Conservation (phyloP, 1,140 invertebrate species). For the Schmidtea mediterranea region DNA sequence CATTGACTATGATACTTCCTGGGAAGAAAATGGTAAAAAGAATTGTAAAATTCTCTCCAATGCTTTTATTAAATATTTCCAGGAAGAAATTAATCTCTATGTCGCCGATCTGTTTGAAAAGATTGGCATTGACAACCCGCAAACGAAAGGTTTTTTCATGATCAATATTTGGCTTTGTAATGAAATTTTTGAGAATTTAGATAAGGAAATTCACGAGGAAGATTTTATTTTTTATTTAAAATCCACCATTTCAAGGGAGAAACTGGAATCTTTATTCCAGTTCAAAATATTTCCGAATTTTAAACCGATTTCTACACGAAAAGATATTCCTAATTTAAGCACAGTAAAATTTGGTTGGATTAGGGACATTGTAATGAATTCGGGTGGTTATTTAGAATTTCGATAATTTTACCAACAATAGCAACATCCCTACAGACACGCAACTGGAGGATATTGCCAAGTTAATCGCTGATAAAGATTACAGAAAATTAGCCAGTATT, state of each 20-base stretch:
- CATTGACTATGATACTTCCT: conserved; percentile 3
- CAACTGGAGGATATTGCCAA: conserved; percentile 14
- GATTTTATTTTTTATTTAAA: too few species aligned
- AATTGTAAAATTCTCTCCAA: conserved; percentile 4
- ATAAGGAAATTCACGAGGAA: too few species aligned
- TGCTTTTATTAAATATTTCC: neutral
- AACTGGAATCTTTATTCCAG: too few species aligned
- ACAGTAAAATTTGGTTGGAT: neutral
- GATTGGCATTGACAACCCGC: too few species aligned
- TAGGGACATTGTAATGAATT: neutral
- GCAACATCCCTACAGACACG: conserved; percentile 12
- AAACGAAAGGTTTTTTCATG: too few species aligned
- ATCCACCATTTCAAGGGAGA: too few species aligned
- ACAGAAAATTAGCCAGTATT: conserved; percentile 17
- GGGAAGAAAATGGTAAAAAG: neutral
- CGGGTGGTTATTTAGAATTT: conserved; percentile 6
- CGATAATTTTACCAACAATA: neutral
- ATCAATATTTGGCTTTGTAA: too few species aligned
- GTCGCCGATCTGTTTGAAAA: too few species aligned
- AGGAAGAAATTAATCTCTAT: conserved; percentile 5
- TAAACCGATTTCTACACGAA: conserved; percentile 6
- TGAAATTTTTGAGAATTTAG: too few species aligned
- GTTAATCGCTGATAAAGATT: conserved; percentile 16
- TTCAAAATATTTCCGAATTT: too few species aligned
- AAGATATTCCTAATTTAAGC: neutral